A percentile compares a stretch with the other conserved stretches of the same genome.
These are phyloP conservation scores for Arothron firmamentum DNA, from an alignment of 2,113 vertebrate genomes.

Conservation along the genomic window DNA sequence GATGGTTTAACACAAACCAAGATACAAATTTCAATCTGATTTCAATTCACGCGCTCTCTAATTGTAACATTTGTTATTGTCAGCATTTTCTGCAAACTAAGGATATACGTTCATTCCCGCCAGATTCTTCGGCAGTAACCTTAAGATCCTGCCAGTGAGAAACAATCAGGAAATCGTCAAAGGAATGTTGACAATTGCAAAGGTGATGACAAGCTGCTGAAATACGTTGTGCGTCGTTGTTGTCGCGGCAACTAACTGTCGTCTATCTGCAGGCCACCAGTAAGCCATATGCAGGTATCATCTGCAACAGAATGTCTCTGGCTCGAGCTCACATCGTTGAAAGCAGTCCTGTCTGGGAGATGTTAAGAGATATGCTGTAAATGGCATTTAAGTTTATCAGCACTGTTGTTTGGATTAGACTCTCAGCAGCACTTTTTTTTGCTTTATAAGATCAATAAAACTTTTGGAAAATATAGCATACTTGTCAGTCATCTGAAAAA, in stretches of 20 bases:
- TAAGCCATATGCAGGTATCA: conserved; percentile 78
- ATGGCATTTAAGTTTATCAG: background rate
- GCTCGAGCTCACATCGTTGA: conserved; percentile 80
- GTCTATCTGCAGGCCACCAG: conserved; percentile 76
- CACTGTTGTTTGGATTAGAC: conserved; percentile 1
- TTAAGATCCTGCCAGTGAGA: conserved; percentile 83
- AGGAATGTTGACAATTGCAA: conserved; percentile 86
- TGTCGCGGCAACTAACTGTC: background rate
- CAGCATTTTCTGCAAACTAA: background rate
- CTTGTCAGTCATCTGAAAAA: background rate
- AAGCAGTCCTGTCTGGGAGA: conserved; percentile 83
- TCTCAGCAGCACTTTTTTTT: background rate
- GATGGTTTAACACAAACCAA: background rate
- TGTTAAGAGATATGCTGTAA: conserved; percentile 71
- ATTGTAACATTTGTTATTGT: background rate
- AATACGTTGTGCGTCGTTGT: background rate
- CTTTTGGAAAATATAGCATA: background rate
- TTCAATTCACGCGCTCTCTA: background rate
- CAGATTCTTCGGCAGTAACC: conserved; percentile 87
- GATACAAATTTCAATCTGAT: background rate
- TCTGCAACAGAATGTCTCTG: conserved; percentile 76
- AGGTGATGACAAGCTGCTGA: conserved; percentile 74
- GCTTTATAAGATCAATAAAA: conserved; percentile 18
- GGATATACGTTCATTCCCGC: background rate
- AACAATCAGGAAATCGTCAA: conserved; percentile 79